Percentiles rank a stretch among this genome's conserved stretches.
phyloP scores from a whole-genome alignment of 1,140 invertebrate genomes.

The Octopus sinensis region DNA sequence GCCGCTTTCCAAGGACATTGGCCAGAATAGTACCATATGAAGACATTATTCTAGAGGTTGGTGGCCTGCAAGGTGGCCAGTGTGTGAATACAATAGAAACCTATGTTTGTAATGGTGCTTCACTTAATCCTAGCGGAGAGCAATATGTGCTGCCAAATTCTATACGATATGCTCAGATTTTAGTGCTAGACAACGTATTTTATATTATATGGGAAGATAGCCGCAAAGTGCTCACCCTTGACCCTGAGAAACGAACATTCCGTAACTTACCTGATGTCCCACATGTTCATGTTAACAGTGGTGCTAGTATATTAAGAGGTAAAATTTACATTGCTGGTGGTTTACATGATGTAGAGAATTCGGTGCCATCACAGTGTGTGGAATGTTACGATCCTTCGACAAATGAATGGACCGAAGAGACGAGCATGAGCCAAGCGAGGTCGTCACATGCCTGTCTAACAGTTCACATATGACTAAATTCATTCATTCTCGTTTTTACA shows the following conservation, averaged over 20 bases:
- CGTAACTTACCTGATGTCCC: constrained; percentile 42
- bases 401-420: constrained; percentile 68
- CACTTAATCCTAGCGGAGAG: constrained; percentile 45
- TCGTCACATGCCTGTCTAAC: constrained; percentile 51
- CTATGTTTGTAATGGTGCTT: constrained; percentile 38
- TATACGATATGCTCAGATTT: constrained; percentile 51
- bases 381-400: constrained; percentile 78
- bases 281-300: constrained; percentile 44
- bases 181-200: constrained; percentile 48
- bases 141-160: constrained; percentile 51
- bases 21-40: constrained; percentile 47
- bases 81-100: constrained; percentile 52
- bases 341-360: constrained; percentile 69
- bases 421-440: constrained; percentile 38
- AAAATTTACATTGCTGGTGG: constrained; percentile 81
- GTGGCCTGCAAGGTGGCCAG: constrained; percentile 46
- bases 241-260: constrained; percentile 52
- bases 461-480: constrained; percentile 38
- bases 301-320: constrained; percentile 78
- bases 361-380: constrained; percentile 62
- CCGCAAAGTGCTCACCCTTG: constrained; percentile 52
- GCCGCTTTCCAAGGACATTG: constrained; percentile 46
- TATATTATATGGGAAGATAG: constrained; percentile 56
- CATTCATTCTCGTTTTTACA: background rate
- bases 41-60: constrained; percentile 50